Percentiles rank a stretch among this genome's conserved stretches.
phyloP scores from a whole-genome alignment of 2,113 vertebrate species.

The Triplophysa siluroides region DNA sequence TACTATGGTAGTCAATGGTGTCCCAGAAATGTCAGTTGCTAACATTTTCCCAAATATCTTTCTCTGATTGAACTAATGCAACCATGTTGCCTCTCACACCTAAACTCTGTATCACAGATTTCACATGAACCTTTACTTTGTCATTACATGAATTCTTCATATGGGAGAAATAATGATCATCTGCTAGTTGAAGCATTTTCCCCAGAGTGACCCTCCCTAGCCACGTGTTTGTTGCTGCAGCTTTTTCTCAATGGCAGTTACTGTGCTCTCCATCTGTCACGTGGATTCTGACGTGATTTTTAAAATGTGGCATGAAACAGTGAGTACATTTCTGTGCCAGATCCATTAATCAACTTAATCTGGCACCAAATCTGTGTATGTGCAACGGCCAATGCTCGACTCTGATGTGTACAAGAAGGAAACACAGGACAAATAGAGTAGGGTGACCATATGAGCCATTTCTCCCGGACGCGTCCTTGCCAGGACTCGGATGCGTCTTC shows the following conservation, averaged over 20 bases:
- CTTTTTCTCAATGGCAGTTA: no score
- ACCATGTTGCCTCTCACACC: background rate
- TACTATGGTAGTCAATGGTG: no score
- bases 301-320: background rate
- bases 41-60: no score
- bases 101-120: background rate
- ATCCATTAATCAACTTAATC: background rate
- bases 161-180: background rate
- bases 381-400: background rate
- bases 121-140: background rate
- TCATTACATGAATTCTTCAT: background rate
- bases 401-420: background rate
- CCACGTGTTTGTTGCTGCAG: no score
- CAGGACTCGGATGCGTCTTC: no score
- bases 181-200: background rate
- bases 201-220: no score
- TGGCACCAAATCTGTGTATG: background rate
- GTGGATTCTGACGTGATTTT: background rate
- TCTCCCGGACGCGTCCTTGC: no score
- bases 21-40: no score
- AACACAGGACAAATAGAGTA: no score
- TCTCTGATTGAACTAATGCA: background rate
- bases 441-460: no score
- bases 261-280: background rate
- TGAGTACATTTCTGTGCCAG: background rate